phyloP scores from a whole-genome alignment of 2,113 vertebrate species.

The Oxyruncus cristatus region DNA sequence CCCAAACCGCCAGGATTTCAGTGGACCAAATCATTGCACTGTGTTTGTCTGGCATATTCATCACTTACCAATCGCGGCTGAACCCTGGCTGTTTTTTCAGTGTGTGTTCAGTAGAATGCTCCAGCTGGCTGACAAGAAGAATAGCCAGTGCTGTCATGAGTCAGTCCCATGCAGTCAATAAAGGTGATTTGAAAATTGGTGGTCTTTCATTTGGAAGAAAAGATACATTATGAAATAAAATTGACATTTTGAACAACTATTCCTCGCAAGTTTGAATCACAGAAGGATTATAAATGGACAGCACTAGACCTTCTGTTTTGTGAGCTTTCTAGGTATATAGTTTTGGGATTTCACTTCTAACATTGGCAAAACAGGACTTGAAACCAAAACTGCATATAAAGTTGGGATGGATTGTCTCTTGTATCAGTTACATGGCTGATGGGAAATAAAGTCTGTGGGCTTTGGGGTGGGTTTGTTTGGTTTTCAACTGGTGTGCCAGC shows the following conservation, averaged over 20 bases:
- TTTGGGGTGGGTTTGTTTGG: neutral
- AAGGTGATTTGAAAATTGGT: neutral
- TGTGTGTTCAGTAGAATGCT: neutral
- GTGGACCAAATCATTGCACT: neutral
- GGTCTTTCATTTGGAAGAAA: neutral
- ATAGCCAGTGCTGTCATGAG: neutral
- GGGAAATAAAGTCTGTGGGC: neutral
- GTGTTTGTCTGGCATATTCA: neutral
- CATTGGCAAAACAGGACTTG: neutral
- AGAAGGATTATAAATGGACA: neutral
- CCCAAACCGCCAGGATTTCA: neutral
- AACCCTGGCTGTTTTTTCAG: neutral
- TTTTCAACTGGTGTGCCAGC: neutral
- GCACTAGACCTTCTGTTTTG: neutral
- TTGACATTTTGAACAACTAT: neutral
- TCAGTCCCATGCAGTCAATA: neutral
- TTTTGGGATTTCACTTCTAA: neutral
- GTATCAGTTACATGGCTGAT: neutral
- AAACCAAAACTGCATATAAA: neutral
- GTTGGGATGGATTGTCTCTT: neutral
- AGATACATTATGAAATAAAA: neutral
- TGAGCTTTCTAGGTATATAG: neutral
- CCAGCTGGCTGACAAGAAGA: neutral
- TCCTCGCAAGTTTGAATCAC: neutral
- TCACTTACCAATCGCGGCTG: fast-evolving